A percentile compares a stretch with the other conserved stretches of the same genome.
Conservation (phyloP, 2,888 invertebrate species). For the Plebejus anna region DNA sequence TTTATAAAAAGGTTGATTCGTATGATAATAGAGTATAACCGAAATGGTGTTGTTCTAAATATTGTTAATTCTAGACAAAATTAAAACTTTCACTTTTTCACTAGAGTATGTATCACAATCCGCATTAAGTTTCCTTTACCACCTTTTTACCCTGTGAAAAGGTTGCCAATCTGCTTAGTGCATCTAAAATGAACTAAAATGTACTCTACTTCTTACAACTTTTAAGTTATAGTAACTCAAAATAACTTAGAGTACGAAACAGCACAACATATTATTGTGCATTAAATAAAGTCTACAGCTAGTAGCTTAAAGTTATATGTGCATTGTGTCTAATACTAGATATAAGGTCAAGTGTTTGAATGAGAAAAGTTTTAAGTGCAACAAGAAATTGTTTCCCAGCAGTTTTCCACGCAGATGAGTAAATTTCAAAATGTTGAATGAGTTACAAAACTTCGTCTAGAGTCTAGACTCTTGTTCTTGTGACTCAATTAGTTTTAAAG, state of each 20-base stretch:
- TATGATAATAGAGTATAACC: neutral
- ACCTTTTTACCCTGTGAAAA: no score
- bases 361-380: slow-evolving; percentile 1
- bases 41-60: neutral
- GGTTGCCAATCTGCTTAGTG: no score
- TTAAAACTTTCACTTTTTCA: neutral
- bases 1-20: slow-evolving; percentile 16
- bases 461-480: neutral
- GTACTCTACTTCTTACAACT: no score
- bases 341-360: slow-evolving; percentile 7
- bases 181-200: no score
- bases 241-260: no score
- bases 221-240: no score
- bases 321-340: neutral
- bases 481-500: slow-evolving; percentile 11
- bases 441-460: slow-evolving; percentile 7
- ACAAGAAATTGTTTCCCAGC: slow-evolving; percentile 13
- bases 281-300: neutral
- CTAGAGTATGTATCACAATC: no score
- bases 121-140: no score
- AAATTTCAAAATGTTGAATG: slow-evolving; percentile 22
- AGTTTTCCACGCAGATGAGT: slow-evolving; percentile 13
- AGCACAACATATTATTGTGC: no score
- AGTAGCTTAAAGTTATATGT: neutral
- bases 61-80: neutral